Conservation (phyloP, 1,140 invertebrate species). For the Phymorhynchus buccinoides region DNA sequence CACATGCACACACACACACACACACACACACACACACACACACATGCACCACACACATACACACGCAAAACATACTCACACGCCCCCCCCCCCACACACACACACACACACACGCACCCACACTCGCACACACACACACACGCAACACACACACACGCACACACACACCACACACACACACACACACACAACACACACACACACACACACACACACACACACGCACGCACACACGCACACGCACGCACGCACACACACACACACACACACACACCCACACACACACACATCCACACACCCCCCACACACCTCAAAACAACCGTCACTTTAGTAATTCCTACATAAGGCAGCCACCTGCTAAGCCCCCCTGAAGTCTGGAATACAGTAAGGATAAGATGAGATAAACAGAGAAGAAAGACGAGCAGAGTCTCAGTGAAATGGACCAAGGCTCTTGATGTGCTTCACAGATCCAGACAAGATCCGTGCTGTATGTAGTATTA, state of each 20-base stretch:
- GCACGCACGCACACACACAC: not conserved
- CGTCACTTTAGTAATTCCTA: no score
- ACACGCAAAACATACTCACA: no score
- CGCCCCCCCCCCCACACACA: not conserved
- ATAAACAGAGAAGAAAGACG: no score
- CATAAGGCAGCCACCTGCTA: no score
- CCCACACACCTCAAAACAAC: no score
- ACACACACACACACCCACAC: not conserved
- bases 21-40: constrained; percentile 6
- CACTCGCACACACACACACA: not conserved
- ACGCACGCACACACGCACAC: constrained; percentile 15
- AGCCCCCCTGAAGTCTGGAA: no score
- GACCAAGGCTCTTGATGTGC: no score
- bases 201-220: constrained; percentile 3
- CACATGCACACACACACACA: constrained; percentile 3
- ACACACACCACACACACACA: not conserved
- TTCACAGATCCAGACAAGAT: no score
- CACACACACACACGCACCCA: not conserved
- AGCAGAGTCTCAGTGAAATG: no score
- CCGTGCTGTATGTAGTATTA: no score
- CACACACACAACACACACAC: constrained; percentile 2
- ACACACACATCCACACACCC: not conserved
- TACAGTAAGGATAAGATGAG: no score
- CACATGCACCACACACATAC: constrained; percentile 25
- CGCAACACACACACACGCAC: not conserved